Evolutionary conservation across 2,888 invertebrate species (phyloP), one percentile per base, ranked within the genome.

Genomic region (Netelia virgata): DNA sequence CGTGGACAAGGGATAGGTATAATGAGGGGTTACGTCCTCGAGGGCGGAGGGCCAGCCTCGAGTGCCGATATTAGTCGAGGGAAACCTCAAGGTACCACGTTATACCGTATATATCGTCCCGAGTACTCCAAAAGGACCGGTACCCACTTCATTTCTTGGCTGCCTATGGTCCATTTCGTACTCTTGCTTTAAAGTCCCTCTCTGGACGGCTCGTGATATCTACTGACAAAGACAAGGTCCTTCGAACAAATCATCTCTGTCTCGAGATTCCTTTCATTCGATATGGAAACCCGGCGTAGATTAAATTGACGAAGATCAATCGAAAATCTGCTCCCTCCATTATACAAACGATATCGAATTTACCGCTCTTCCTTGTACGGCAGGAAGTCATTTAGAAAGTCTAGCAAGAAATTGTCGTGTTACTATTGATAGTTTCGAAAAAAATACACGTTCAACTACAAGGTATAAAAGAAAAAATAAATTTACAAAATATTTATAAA

Each of bases 61-160:
- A 92, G 92, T 91, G 90, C 88, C 88, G 84, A 16, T 91, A 92
- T 92, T 92, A 92, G 91, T 89, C 79, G 89, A 88, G 89, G 90
- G 88, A 87, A 90, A 90, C 91, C 90, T 92, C 91, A 92, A 91
- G 90, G 90, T 89, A 90, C 90, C 78, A 23, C 68, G 41, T 18
- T 57, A 57, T 43, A 53, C 3, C 10, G 47, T 66, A 43, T 55
- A 55, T 16, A 28, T 28, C 43, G 76, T 66, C 86, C 75, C 55
- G 63, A 81, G 84, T 86, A 84, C 86, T 84, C 77, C 77, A 79
- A 86, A 87, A 86, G 75, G 64, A 55, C 63, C 70, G 63, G 43
- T 74, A 16, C 55, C 57, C 41, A 18, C 18, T 81, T 74, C 16
- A 16, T 61, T 23, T n/a, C 47, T 68, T 41, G 57, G 28, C 47